Conservation (phyloP, 1,140 invertebrate species). For the Drosophila ohnishii region DNA sequence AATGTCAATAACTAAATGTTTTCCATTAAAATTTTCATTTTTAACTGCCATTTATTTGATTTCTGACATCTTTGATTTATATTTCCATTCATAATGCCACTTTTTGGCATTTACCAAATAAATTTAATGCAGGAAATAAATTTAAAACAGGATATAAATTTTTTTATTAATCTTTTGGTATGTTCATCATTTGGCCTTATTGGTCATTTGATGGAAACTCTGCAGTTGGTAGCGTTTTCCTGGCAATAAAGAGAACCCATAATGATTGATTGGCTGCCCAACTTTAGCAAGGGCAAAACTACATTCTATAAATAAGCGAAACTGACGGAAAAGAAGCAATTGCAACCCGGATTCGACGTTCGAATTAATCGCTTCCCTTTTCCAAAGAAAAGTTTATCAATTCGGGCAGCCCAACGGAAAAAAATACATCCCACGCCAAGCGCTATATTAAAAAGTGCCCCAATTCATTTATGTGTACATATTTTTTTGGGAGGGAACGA, state of each 20-base stretch:
- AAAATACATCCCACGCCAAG: slow-evolving; percentile 10
- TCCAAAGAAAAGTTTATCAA: slow-evolving; percentile 37
- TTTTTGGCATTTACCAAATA: neutral
- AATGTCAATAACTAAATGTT: too few species aligned
- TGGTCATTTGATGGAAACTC: slow-evolving; percentile 1
- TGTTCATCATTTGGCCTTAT: neutral
- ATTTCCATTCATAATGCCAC: neutral
- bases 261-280: slow-evolving; percentile 35
- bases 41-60: neutral
- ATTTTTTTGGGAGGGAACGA: slow-evolving; percentile 10
- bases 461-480: slow-evolving; percentile 37
- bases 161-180: neutral
- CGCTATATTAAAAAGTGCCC: slow-evolving; percentile 44
- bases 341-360: slow-evolving; percentile 25
- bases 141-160: neutral
- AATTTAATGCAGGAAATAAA: neutral
- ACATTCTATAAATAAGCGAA: slow-evolving; percentile 38
- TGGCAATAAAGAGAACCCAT: slow-evolving; percentile 14
- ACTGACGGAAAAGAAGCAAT: slow-evolving; percentile 21
- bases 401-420: slow-evolving; percentile 2
- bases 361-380: slow-evolving; percentile 23
- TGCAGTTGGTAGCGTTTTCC: neutral
- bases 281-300: slow-evolving; percentile 18
- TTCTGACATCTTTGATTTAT: neutral
- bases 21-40: too few species aligned